Base-by-base conservation (phyloP, 2,888 invertebrate genomes). In the Mythimna lalbum region DNA sequence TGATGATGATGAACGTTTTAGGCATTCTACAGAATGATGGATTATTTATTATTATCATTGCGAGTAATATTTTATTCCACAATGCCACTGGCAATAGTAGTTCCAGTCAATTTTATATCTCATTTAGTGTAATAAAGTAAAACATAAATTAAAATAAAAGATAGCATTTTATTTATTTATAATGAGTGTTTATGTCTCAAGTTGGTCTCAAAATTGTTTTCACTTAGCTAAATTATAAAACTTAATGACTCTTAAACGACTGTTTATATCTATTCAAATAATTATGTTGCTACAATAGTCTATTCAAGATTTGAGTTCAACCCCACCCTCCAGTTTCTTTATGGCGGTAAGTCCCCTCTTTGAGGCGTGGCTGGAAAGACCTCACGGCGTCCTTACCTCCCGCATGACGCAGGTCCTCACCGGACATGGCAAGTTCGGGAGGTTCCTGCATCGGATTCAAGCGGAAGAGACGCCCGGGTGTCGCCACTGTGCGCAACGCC, bases 201-300 rank as follows among this genome's bases (percentile, higher is more conserved):
- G 49, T 62, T 64, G 56, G 21, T 49, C 52, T 53, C 21, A 17
- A 67, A 74, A 68, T 61, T 57, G 63, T 57, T 72, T 63, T 63
- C 73, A 56, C 43, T 72, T 65, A 59, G 1, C 21, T 36, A 21
- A 64, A 61, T 53, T 49, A 43, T 56, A 63, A 17, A 64, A 43
- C n/a, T 55, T 36, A 72, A 77, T 72, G 17, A 21, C n/a, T 63
- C 27, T 39, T 68, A 60, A 63, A 72, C 27, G 49, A 63, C 27
- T 36, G 1, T 36, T 75, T 53, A 60, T 68, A 33, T 65, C 21
- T 60, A 63, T 77, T 69, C 52, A 68, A 56, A 66, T 63, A 60
- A 43, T 47, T 36, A 23, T 7, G 49, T 52, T 19, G n/a, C 27
- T 67, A 23, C 55, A 60, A 68, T 57, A 67, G 56, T 59, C 53